These are phyloP conservation scores for Podabrus alpinus DNA, from an alignment of 2,888 invertebrate genomes.

Conservation along the genomic window DNA sequence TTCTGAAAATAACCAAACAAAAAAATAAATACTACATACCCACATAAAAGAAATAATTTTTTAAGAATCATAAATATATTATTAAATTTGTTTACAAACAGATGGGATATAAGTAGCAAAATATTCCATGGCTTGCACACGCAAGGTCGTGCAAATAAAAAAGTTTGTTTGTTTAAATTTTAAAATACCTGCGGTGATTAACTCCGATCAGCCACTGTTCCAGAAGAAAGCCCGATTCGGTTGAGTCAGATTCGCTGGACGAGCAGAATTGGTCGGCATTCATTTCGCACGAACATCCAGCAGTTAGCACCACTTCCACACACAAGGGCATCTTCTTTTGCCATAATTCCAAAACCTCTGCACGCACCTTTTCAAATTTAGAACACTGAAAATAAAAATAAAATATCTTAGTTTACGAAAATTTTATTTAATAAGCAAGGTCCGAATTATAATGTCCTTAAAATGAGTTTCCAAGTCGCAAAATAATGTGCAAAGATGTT, in stretches of 20 bases:
- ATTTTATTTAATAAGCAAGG: too few species aligned
- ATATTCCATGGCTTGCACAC: neutral
- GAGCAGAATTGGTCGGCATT: conserved; percentile 41
- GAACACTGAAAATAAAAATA: conserved; percentile 57
- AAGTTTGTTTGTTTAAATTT: neutral
- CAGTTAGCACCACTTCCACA: conserved; percentile 79
- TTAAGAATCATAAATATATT: neutral
- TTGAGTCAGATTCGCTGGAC: conserved; percentile 52
- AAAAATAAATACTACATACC: too few species aligned
- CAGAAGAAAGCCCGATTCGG: conserved; percentile 62
- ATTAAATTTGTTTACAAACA: neutral
- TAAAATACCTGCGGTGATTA: conserved; percentile 61
- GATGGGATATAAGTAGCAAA: neutral
- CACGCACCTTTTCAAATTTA: conserved; percentile 59
- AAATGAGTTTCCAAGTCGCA: too few species aligned
- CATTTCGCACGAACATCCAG: conserved; percentile 65
- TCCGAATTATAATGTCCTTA: neutral
- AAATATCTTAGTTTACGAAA: neutral
- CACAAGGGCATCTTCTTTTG: conserved; percentile 74
- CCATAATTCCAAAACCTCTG: conserved; percentile 68
- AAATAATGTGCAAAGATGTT: too few species aligned
- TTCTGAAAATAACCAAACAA: conserved; percentile 49
- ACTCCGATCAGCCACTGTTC: conserved; percentile 84
- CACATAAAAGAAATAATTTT: neutral
- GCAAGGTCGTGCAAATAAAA: neutral